A percentile compares a stretch with the other conserved stretches of the same genome.
Evolutionary conservation across 2,888 invertebrate species (phyloP).

Genomic region (Dynastes maya): DNA sequence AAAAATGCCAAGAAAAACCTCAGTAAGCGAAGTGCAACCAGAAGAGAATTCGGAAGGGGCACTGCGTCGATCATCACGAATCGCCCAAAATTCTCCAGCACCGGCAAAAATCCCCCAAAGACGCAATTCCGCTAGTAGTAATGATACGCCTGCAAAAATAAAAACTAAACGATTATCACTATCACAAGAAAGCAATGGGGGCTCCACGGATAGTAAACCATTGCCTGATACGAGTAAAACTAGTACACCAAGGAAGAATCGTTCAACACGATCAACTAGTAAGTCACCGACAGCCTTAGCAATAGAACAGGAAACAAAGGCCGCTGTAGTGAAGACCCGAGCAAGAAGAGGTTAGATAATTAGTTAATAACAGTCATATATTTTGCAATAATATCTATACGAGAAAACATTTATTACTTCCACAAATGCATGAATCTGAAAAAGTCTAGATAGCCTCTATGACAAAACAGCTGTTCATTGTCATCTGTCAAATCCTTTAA

Average conservation of each 20-base stretch:
- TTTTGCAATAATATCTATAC: background rate
- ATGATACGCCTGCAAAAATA: slow-evolving; percentile 47
- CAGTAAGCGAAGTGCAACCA: slow-evolving; percentile 45
- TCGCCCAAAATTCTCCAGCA: slow-evolving; percentile 50
- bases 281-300: slow-evolving; percentile 53
- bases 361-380: background rate
- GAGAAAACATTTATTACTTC: too few relatives aligned
- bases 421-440: too few relatives aligned
- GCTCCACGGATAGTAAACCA: slow-evolving; percentile 25
- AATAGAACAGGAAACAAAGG: slow-evolving; percentile 18
- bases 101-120: slow-evolving; percentile 51
- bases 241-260: slow-evolving; percentile 17
- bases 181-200: slow-evolving; percentile 51
- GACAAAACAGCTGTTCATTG: slow-evolving; percentile 48
- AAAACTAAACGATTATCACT: slow-evolving; percentile 51
- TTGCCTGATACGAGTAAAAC: slow-evolving; percentile 9
- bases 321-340: slow-evolving; percentile 43
- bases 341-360: slow-evolving; percentile 50
- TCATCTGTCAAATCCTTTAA: slow-evolving; percentile 36
- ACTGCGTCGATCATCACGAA: slow-evolving; percentile 44
- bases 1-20: slow-evolving; percentile 46
- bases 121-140: slow-evolving; percentile 52
- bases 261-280: slow-evolving; percentile 48
- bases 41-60: slow-evolving; percentile 39
- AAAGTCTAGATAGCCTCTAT: background rate